Evolutionary conservation across 2,797 vertebrate genomes (phyloP).

Genomic region (Channa striata): DNA sequence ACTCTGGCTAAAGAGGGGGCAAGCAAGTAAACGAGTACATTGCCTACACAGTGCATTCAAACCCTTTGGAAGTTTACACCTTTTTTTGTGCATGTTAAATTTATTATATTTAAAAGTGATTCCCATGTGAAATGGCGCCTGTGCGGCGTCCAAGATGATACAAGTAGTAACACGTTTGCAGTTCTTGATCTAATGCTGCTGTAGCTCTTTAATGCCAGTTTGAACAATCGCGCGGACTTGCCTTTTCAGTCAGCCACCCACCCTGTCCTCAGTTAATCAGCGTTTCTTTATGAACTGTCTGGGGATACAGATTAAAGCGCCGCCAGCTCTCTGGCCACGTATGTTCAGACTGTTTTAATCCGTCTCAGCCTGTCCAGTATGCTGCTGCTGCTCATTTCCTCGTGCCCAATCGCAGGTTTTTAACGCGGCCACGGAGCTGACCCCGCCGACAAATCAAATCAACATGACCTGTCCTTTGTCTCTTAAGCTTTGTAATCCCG

Average conservation of each 20-base stretch:
- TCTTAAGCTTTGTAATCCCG: conserved; percentile 66
- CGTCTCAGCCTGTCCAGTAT: conserved; percentile 25
- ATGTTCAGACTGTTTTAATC: conserved; percentile 48
- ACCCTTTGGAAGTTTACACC: too few species aligned
- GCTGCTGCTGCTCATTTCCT: conserved; percentile 42
- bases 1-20: neutral
- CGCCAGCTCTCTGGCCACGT: neutral
- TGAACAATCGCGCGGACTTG: neutral
- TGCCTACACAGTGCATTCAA: too few species aligned
- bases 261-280: conserved; percentile 15
- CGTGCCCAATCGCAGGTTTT: conserved; percentile 30
- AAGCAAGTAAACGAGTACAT: neutral
- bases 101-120: too few species aligned
- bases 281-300: neutral
- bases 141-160: too few species aligned
- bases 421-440: conserved; percentile 21
- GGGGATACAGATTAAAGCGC: conserved; percentile 35
- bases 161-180: too few species aligned
- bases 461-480: conserved; percentile 58
- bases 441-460: conserved; percentile 50
- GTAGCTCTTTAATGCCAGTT: too few species aligned
- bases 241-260: neutral
- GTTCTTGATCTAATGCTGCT: too few species aligned
- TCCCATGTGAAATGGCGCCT: too few species aligned
- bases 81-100: too few species aligned